Conservation (phyloP, 1,140 invertebrate genomes). For the Drosophila pandora region DNA sequence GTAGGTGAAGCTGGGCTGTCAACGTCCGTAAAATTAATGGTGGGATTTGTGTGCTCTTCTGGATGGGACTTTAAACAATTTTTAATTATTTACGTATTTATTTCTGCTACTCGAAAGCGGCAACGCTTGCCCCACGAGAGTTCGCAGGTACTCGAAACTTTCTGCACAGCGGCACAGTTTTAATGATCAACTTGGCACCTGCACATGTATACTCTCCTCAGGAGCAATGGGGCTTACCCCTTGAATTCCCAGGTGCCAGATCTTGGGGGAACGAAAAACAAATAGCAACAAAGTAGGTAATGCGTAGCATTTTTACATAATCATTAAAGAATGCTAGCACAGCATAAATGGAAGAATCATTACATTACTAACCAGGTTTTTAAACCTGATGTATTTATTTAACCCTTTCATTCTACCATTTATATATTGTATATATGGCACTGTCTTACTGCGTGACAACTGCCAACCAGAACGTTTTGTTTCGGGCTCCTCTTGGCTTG, state of each 20-base stretch:
- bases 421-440: conserved; percentile 6
- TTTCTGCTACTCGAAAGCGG: conserved; percentile 33
- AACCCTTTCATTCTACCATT: not conserved
- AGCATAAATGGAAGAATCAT: no score
- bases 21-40: conserved; percentile 58
- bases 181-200: conserved; percentile 49
- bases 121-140: conserved; percentile 37
- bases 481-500: conserved; percentile 46
- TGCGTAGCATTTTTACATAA: no score
- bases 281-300: no score
- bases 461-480: conserved; percentile 24
- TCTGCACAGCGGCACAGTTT: conserved; percentile 51
- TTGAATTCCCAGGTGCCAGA: not conserved
- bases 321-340: no score
- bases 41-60: conserved; percentile 35
- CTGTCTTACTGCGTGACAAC: conserved; percentile 13
- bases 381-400: no score
- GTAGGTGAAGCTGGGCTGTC: conserved; percentile 59
- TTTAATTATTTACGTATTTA: conserved; percentile 37
- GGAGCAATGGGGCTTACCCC: not conserved
- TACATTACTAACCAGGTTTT: no score
- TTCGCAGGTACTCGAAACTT: conserved; percentile 54
- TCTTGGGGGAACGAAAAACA: not conserved
- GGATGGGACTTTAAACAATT: conserved; percentile 15
- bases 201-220: not conserved